Evolutionary conservation across 1,140 invertebrate genomes (phyloP).

Genomic region (Drosophila varians): DNA sequence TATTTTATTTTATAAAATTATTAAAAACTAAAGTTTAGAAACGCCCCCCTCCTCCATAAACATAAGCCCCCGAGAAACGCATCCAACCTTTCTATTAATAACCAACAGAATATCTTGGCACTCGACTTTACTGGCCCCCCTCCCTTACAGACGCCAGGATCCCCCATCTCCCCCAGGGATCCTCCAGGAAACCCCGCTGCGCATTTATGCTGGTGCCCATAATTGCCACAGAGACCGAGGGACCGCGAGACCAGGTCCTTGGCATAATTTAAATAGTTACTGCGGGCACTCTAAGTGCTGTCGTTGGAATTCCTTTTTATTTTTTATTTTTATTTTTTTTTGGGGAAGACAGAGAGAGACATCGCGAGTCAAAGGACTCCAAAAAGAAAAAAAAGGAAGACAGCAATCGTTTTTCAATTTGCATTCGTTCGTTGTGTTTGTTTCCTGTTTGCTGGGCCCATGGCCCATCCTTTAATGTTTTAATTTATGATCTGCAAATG

Average conservation of each 20-base stretch:
- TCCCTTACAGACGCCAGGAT: neutral
- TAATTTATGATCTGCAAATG: conserved; percentile 69
- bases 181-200: conserved; percentile 33
- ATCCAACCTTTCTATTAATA: conserved; percentile 13
- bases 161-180: conserved; percentile 30
- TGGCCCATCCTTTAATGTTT: conserved; percentile 65
- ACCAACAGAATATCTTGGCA: conserved; percentile 1
- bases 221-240: conserved; percentile 32
- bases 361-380: conserved; percentile 2
- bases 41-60: too few relatives aligned
- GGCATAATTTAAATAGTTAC: conserved; percentile 76
- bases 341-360: neutral
- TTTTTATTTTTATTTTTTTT: too few relatives aligned
- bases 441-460: neutral
- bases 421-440: conserved; percentile 37
- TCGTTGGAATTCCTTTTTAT: conserved; percentile 33
- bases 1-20: too few relatives aligned
- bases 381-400: neutral
- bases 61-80: neutral
- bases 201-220: conserved; percentile 71
- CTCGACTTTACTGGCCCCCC: conserved; percentile 38
- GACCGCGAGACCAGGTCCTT: conserved; percentile 26
- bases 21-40: too few relatives aligned
- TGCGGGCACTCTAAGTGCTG: conserved; percentile 72
- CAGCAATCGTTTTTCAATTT: conserved; percentile 50